A percentile compares a stretch with the other conserved stretches of the same genome.
These are phyloP conservation scores for Leptinotarsa tumamoca DNA, from an alignment of 2,888 invertebrate genomes.

Conservation along the genomic window DNA sequence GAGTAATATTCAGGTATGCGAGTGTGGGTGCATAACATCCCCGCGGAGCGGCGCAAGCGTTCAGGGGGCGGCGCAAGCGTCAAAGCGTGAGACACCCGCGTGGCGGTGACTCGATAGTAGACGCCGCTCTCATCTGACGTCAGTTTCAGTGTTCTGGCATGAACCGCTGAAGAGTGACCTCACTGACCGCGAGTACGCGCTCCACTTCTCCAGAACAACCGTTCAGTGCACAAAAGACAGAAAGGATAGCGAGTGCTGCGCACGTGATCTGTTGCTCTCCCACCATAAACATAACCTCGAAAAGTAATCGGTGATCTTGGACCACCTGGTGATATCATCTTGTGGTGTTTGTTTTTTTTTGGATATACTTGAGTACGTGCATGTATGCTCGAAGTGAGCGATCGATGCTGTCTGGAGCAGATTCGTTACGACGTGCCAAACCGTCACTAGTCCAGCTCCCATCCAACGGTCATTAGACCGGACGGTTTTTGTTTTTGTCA, in stretches of 20 bases:
- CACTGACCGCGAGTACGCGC: conserved; percentile 37
- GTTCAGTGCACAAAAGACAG: conserved; percentile 45
- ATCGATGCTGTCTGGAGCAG: conserved; percentile 62
- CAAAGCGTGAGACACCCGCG: conserved; percentile 61
- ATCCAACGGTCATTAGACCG: conserved; percentile 50
- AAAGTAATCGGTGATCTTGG: conserved; percentile 28
- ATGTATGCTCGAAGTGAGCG: conserved; percentile 55
- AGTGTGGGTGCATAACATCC: conserved; percentile 51
- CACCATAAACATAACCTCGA: conserved; percentile 43
- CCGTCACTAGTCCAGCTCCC: conserved; percentile 56
- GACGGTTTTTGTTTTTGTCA: conserved; percentile 37
- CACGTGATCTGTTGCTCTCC: conserved; percentile 45
- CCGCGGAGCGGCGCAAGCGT: conserved; percentile 57
- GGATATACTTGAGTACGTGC: conserved; percentile 45
- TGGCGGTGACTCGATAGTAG: conserved; percentile 65
- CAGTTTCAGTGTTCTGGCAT: conserved; percentile 61
- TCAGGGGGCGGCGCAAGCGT: conserved; percentile 61
- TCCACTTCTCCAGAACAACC: conserved; percentile 47
- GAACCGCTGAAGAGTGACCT: conserved; percentile 53
- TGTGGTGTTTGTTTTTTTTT: conserved; percentile 32
- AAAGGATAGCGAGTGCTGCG: conserved; percentile 32
- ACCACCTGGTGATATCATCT: conserved; percentile 37
- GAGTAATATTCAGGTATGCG: conserved; percentile 51
- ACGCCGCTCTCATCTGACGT: conserved; percentile 64
- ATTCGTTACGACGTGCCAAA: conserved; percentile 45